Evolutionary conservation across 2,888 invertebrate genomes (phyloP), one percentile per base, ranked within the genome.

Genomic region (Thumatha senex): DNA sequence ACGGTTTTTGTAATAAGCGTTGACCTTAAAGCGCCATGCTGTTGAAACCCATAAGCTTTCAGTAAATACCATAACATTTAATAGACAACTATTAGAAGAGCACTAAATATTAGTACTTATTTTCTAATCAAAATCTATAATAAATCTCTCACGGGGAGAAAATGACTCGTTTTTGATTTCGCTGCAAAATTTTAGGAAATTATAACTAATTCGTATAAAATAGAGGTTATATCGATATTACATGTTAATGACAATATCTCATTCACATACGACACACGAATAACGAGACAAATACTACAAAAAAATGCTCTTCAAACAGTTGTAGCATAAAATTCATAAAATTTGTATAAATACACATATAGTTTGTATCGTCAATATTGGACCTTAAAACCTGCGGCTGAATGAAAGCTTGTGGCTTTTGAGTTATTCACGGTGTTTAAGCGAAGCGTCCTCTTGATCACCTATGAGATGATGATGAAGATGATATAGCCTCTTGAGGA

Each of bases 1-100:
- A 35, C 18, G 13, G 24, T 13, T 14, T 35, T 38, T n/a, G 39
- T 42, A 46, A 38, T 43, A 14, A n/a, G 36, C 43, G 51, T 52
- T 13, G 15, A 34, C 40, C 14, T 14, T 9, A 34, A 72, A 73
- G 84, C 82, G 66, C 70, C 87, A 89, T 89, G 86, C 85, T 70
- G 67, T 67, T 76, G 80, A 81, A 84, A 88, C 88, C 88, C 89
- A 87, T 71, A 89, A 89, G 89, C 89, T 89, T 86, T 87, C 88
- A 85, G 74, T 72, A 74, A 71, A 73, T 61, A 67, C 64, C 58
- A 67, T 63, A 64, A 58, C 58, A 61, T 58, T 39, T 51, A 51
- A 13, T 40, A 30, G 13, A 38, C 33, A 46, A 50, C 36, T 18
- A 36, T 40, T 41, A 18, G 45, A 45, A 36, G 40, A 45, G 45